These are phyloP conservation scores for Eilema caniola DNA, from an alignment of 2,888 invertebrate genomes.

Conservation along the genomic window DNA sequence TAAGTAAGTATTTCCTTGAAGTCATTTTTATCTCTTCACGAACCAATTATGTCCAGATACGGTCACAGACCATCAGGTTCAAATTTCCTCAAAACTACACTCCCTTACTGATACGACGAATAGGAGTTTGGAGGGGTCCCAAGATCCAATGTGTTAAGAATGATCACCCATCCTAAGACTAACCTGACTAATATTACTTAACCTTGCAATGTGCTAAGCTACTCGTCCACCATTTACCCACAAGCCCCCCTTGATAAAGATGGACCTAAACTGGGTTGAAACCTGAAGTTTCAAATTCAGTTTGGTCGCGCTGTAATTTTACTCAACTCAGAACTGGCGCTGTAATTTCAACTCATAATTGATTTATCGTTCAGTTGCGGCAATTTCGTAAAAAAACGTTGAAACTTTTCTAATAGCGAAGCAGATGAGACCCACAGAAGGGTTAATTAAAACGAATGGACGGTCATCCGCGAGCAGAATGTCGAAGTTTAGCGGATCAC, in stretches of 20 bases:
- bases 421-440: constrained; percentile 75
- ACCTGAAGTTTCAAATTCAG: constrained; percentile 44
- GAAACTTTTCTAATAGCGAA: constrained; percentile 72
- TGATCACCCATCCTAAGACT: background rate
- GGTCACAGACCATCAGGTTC: no score
- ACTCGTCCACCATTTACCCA: background rate
- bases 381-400: constrained; percentile 60
- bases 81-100: no score
- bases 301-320: constrained; percentile 11
- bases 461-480: constrained; percentile 80
- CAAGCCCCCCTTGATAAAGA: background rate
- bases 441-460: constrained; percentile 86
- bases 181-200: background rate
- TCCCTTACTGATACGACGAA: no score
- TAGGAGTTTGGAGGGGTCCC: no score
- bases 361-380: constrained; percentile 69
- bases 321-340: constrained; percentile 26
- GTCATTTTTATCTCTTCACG: no score
- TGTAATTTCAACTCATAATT: constrained; percentile 67
- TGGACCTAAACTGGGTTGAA: background rate
- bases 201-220: background rate
- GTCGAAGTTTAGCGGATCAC: constrained; percentile 86
- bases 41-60: no score
- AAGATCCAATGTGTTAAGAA: no score
- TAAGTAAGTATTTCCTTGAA: no score